Conservation (phyloP, 1,140 invertebrate genomes). For the Ostrea edulis region DNA sequence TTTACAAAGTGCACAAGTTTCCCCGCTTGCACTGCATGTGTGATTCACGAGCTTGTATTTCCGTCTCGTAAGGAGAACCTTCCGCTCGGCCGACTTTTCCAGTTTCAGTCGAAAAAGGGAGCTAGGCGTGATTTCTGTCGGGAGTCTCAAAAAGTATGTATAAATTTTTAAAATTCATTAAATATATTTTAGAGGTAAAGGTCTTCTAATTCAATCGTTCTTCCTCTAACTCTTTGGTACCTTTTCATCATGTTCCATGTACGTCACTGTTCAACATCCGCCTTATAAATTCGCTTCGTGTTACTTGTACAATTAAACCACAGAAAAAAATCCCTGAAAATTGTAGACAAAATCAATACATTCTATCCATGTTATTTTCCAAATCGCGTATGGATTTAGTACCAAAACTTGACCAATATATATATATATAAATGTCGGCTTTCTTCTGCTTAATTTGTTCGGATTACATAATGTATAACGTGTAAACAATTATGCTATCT, state of each 20-base stretch:
- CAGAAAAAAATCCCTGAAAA: not conserved
- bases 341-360: not conserved
- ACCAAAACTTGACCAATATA: not conserved
- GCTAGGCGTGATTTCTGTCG: not conserved
- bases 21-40: not conserved
- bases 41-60: not conserved
- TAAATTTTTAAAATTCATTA: not conserved
- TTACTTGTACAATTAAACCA: too few species aligned
- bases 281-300: not conserved
- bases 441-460: too few species aligned
- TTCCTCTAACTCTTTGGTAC: too few species aligned
- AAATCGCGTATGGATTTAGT: not conserved
- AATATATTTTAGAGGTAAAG: too few species aligned
- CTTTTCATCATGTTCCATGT: too few species aligned
- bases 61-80: not conserved
- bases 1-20: not conserved
- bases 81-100: conserved; percentile 14
- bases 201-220: too few species aligned
- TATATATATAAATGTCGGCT: not conserved
- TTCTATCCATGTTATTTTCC: not conserved
- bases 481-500: too few species aligned
- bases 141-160: not conserved
- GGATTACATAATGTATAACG: too few species aligned
- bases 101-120: not conserved
- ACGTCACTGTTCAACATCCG: not conserved